phyloP scores from a whole-genome alignment of 2,888 invertebrate genomes.

The Schizaphis graminum region DNA sequence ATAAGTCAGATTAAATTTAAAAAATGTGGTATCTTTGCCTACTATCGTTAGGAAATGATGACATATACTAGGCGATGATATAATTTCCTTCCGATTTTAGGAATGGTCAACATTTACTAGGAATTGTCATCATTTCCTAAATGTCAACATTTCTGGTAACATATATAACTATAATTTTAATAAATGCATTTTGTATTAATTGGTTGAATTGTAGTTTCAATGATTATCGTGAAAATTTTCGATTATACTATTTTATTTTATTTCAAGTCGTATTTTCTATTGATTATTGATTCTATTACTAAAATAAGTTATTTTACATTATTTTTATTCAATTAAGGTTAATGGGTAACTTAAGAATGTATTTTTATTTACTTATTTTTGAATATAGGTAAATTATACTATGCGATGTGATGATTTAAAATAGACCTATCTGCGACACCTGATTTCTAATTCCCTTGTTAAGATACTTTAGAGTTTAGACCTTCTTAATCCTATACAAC shows the following conservation, averaged over 20 bases:
- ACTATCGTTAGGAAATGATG: too few relatives aligned
- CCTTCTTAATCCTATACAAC: not conserved
- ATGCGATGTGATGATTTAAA: not conserved
- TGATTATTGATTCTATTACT: not conserved
- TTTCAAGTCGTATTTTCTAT: not conserved
- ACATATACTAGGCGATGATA: too few relatives aligned
- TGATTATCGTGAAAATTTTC: not conserved
- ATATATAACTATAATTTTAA: too few relatives aligned
- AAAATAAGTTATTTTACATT: not conserved
- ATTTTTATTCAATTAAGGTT: not conserved
- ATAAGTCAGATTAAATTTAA: too few relatives aligned
- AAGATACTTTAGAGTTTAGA: not conserved
- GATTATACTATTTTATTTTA: not conserved
- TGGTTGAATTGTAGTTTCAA: not conserved
- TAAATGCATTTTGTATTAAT: not conserved
- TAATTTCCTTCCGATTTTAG: too few relatives aligned
- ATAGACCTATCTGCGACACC: not conserved
- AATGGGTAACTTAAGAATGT: not conserved
- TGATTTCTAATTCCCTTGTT: not conserved
- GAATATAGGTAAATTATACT: not conserved
- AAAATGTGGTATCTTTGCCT: too few relatives aligned
- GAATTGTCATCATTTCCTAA: too few relatives aligned
- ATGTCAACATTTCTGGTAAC: too few relatives aligned
- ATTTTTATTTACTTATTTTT: not conserved
- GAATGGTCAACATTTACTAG: too few relatives aligned